phyloP scores from a whole-genome alignment of 2,113 vertebrate genomes.

The Leptobrachium ailaonicum region DNA sequence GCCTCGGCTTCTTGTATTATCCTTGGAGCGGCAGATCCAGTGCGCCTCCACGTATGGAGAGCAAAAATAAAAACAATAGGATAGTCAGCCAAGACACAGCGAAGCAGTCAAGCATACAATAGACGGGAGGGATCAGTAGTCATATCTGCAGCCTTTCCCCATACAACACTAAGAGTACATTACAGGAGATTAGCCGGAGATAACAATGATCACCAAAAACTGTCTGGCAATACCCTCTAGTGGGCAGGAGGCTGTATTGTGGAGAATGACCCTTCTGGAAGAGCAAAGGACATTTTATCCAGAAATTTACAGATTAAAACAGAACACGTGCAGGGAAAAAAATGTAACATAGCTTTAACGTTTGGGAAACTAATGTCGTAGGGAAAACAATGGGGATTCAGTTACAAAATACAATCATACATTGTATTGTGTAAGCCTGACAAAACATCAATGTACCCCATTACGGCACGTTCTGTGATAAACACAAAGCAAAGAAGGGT shows the following conservation, averaged over 20 bases:
- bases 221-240: constrained; percentile 5
- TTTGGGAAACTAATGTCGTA: too few relatives aligned
- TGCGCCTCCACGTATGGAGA: constrained; percentile 4
- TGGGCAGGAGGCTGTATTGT: neutral
- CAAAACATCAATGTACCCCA: too few relatives aligned
- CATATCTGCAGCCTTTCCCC: constrained; percentile 33
- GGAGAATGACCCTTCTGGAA: neutral
- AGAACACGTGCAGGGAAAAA: too few relatives aligned
- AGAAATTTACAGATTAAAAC: too few relatives aligned
- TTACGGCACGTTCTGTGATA: too few relatives aligned
- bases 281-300: too few relatives aligned
- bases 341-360: too few relatives aligned
- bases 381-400: too few relatives aligned
- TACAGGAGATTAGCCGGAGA: constrained; percentile 34
- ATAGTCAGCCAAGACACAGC: constrained; percentile 2
- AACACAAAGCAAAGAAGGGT: too few relatives aligned
- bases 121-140: constrained; percentile 26
- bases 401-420: too few relatives aligned
- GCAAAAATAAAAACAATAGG: neutral
- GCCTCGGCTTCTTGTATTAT: neutral
- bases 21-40: neutral
- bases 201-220: constrained; percentile 8
- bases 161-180: constrained; percentile 25
- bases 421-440: too few relatives aligned
- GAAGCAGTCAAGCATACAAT: constrained; percentile 16